These are phyloP conservation scores for Anastrepha ludens DNA, from an alignment of 1,140 invertebrate genomes.

Conservation along the genomic window DNA sequence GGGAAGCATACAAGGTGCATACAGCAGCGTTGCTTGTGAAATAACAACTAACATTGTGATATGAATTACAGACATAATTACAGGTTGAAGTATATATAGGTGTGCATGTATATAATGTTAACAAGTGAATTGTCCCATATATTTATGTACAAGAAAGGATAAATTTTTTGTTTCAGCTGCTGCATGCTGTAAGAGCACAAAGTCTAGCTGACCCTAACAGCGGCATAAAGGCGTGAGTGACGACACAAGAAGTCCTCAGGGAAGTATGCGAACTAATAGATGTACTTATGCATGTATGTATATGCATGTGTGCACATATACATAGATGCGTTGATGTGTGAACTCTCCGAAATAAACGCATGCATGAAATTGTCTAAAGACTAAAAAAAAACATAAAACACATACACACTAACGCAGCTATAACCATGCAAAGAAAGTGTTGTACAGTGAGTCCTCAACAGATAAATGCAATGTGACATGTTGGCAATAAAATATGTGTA, in stretches of 20 bases:
- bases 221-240: neutral
- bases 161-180: too few relatives aligned
- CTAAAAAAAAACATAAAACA: too few relatives aligned
- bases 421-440: neutral
- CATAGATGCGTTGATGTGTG: neutral
- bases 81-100: neutral
- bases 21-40: too few relatives aligned
- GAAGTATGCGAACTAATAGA: neutral
- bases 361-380: neutral
- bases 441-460: neutral
- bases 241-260: neutral
- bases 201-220: neutral
- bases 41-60: neutral
- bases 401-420: too few relatives aligned
- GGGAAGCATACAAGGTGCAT: neutral
- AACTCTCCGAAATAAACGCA: neutral
- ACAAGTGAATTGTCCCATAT: neutral
- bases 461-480: slow-evolving; percentile 8
- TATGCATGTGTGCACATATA: neutral
- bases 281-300: neutral
- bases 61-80: neutral
- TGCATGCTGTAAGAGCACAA: neutral
- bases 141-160: neutral
- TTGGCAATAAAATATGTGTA: neutral
- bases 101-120: neutral